phyloP scores from a whole-genome alignment of 2,888 invertebrate genomes.

The Leptothorax acervorum region DNA sequence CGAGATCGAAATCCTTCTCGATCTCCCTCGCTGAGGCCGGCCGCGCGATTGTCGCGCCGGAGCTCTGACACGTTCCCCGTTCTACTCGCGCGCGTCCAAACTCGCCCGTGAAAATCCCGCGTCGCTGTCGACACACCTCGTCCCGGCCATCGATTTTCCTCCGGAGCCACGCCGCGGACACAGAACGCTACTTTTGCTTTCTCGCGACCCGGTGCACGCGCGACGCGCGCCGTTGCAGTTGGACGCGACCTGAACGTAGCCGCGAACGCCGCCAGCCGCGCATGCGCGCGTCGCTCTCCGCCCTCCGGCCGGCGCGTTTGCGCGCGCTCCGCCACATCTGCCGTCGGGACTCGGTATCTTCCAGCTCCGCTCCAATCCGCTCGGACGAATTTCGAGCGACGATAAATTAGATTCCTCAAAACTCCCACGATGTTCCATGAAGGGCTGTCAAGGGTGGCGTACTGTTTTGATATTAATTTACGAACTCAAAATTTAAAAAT shows the following conservation, averaged over 20 bases:
- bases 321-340: background rate
- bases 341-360: background rate
- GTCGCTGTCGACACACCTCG: constrained; percentile 34
- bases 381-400: background rate
- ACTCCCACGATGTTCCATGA: background rate
- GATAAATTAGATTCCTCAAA: background rate
- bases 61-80: background rate
- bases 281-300: background rate
- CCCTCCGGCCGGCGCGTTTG: background rate
- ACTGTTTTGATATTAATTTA: background rate
- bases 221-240: too few relatives aligned
- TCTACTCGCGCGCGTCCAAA: background rate
- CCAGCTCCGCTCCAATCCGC: too few relatives aligned
- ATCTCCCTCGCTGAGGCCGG: background rate
- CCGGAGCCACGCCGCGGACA: background rate
- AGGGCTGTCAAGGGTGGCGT: background rate
- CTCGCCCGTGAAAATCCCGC: background rate
- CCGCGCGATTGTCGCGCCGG: background rate
- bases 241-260: constrained; percentile 18
- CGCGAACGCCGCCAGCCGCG: background rate
- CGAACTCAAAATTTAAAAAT: too few relatives aligned
- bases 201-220: background rate
- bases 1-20: background rate
- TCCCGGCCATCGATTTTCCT: constrained; percentile 43
- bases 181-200: background rate